These are phyloP conservation scores for Cebus imitator DNA, from an alignment of 2,113 vertebrate genomes.

Conservation along the genomic window DNA sequence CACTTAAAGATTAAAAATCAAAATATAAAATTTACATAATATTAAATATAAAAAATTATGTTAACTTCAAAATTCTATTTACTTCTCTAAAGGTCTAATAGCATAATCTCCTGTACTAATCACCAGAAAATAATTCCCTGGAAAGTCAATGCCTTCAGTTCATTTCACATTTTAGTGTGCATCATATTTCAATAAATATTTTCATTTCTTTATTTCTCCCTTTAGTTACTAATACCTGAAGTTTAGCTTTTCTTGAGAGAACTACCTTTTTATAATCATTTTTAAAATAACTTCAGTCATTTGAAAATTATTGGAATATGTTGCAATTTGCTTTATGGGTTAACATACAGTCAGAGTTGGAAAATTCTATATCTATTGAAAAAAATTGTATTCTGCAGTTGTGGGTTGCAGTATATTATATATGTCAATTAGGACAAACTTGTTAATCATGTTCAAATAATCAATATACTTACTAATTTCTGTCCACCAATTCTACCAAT, in stretches of 20 bases:
- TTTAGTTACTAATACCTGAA: background rate
- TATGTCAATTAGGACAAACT: background rate
- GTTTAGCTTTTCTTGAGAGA: background rate
- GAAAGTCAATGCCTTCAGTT: background rate
- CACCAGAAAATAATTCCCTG: background rate
- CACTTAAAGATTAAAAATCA: background rate
- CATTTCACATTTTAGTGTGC: background rate
- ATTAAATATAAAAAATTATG: background rate
- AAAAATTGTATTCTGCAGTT: background rate
- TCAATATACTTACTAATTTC: background rate
- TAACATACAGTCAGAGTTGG: background rate
- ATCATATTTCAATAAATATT: background rate
- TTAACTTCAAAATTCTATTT: background rate
- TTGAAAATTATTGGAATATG: background rate
- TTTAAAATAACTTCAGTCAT: background rate
- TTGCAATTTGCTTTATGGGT: background rate
- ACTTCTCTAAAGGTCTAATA: background rate
- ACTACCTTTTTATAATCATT: background rate
- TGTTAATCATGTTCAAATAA: background rate
- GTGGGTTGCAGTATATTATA: rapidly evolving
- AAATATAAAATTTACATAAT: background rate
- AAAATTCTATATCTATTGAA: background rate
- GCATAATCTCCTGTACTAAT: background rate
- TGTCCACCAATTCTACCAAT: background rate
- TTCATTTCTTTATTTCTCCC: background rate